Evolutionary conservation across 2,797 vertebrate species (phyloP).

Genomic region (Crocidura indochinensis): DNA sequence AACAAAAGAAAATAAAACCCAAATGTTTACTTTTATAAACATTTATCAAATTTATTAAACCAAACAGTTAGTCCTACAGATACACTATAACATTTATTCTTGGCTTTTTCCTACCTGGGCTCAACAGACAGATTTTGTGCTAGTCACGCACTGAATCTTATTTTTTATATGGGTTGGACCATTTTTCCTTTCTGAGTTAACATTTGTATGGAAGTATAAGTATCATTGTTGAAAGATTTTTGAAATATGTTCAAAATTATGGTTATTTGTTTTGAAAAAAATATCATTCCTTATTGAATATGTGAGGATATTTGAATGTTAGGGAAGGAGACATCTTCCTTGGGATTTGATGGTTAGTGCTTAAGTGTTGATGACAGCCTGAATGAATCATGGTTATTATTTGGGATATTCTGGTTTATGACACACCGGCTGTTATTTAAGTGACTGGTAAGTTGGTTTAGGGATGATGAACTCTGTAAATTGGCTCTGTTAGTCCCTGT

Average conservation of each 20-base stretch:
- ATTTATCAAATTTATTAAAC: constrained; percentile 50
- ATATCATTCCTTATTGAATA: constrained; percentile 38
- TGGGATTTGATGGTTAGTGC: background rate
- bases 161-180: background rate
- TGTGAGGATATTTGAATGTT: constrained; percentile 25
- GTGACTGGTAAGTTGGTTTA: background rate
- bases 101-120: background rate
- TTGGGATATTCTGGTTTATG: background rate
- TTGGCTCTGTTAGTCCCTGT: too few relatives aligned
- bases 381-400: background rate
- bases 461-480: background rate
- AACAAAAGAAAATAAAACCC: constrained; percentile 35
- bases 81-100: constrained; percentile 19
- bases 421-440: background rate
- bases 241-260: constrained; percentile 57
- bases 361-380: background rate
- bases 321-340: background rate
- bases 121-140: background rate
- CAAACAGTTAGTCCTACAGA: constrained; percentile 28
- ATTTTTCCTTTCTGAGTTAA: constrained; percentile 54
- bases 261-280: constrained; percentile 24
- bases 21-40: constrained; percentile 59
- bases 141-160: background rate
- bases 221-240: background rate
- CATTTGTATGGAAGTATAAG: background rate